Evolutionary conservation across 2,113 vertebrate genomes (phyloP).

Genomic region (Clarias batrachus): DNA sequence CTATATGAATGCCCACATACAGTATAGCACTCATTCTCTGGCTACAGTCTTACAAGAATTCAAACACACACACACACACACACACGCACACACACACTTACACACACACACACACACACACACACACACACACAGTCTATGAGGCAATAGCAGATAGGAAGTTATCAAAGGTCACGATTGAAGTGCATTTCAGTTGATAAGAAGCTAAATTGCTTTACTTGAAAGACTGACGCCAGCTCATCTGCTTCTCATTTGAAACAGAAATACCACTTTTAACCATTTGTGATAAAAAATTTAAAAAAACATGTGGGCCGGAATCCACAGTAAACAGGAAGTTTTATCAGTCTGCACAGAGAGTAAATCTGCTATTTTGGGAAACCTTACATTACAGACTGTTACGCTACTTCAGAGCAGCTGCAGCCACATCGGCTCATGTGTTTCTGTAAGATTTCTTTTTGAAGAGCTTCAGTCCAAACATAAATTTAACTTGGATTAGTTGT

Average conservation of each 20-base stretch:
- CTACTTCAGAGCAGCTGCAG: not conserved
- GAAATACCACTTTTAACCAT: not conserved
- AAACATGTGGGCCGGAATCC: not conserved
- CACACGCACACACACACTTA: not conserved
- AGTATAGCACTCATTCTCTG: not conserved
- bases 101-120: not conserved
- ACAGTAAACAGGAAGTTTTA: not conserved
- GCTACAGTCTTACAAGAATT: not conserved
- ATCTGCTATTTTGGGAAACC: not conserved
- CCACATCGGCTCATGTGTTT: not conserved
- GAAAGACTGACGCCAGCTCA: not conserved
- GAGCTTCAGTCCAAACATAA: slow-evolving; percentile 30
- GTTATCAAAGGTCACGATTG: not conserved
- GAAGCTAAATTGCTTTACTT: too few relatives aligned
- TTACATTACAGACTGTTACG: not conserved
- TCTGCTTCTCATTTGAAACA: not conserved
- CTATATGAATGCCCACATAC: not conserved
- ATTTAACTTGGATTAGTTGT: slow-evolving; percentile 20
- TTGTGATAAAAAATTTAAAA: not conserved
- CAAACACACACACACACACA: not conserved
- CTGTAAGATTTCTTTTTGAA: not conserved
- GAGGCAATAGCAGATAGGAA: not conserved
- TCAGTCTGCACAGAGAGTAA: not conserved
- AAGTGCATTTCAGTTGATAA: not conserved
- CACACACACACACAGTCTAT: not conserved